Percentiles rank a stretch among this genome's conserved stretches.
phyloP scores from a whole-genome alignment of 2,797 vertebrate genomes.

The Phataginus tricuspis region DNA sequence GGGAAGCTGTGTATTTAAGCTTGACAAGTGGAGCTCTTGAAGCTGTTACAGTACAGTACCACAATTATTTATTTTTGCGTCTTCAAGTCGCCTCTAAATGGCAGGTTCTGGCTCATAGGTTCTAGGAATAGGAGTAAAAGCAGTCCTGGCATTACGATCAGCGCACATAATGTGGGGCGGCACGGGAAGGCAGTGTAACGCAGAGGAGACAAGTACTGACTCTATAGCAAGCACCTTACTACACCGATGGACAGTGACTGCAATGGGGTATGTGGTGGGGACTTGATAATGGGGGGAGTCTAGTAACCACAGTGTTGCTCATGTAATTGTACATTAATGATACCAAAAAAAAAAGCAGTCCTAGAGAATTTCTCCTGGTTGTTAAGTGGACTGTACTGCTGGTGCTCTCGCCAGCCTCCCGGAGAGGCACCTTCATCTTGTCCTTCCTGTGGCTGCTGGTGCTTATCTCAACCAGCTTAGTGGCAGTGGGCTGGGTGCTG shows the following conservation, averaged over 20 bases:
- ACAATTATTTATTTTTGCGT: slow-evolving; percentile 56
- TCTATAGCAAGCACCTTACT: too few species aligned
- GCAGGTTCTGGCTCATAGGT: slow-evolving; percentile 63
- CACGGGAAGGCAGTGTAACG: too few species aligned
- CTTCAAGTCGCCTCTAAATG: slow-evolving; percentile 67
- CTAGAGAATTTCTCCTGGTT: slow-evolving; percentile 27
- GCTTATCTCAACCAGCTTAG: slow-evolving; percentile 20
- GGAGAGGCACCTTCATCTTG: background rate
- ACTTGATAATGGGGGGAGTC: too few species aligned
- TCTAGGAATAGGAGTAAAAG: slow-evolving; percentile 69
- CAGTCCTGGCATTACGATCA: background rate
- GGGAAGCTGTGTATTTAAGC: slow-evolving; percentile 46
- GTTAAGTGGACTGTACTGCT: slow-evolving; percentile 41
- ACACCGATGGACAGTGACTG: too few species aligned
- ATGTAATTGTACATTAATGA: too few species aligned
- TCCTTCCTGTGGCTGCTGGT: background rate
- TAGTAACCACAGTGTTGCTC: too few species aligned
- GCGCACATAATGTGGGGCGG: too few species aligned
- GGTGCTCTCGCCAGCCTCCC: background rate
- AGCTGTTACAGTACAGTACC: slow-evolving; percentile 60
- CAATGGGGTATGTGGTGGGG: too few species aligned
- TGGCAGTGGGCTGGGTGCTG: background rate
- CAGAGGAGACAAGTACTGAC: too few species aligned
- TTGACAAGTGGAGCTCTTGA: slow-evolving; percentile 49
- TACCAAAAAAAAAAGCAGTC: background rate